phyloP scores from a whole-genome alignment of 2,888 invertebrate species.

The Sinopyrophorus schimmeli region DNA sequence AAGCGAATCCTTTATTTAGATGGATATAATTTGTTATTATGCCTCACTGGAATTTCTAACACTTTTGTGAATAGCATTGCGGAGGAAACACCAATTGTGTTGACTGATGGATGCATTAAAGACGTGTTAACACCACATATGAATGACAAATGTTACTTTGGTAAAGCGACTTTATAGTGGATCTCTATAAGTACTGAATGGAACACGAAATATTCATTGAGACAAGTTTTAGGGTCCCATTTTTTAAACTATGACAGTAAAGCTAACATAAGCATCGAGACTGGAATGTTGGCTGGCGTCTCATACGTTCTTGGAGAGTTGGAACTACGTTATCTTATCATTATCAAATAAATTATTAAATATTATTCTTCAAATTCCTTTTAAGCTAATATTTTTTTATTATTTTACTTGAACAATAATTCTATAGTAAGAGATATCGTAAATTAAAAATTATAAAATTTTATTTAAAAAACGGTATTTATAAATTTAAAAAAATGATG shows the following conservation, averaged over 20 bases:
- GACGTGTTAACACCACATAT: too few relatives aligned
- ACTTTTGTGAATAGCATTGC: too few relatives aligned
- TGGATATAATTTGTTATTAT: too few relatives aligned
- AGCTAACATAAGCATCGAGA: constrained; percentile 35
- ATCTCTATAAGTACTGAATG: constrained; percentile 32
- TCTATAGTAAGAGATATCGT: too few relatives aligned
- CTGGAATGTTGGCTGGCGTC: constrained; percentile 44
- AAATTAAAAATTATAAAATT: too few relatives aligned
- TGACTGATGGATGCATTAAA: too few relatives aligned
- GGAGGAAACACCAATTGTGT: too few relatives aligned
- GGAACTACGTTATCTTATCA: constrained; percentile 40
- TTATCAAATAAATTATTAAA: constrained; percentile 36
- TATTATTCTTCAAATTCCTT: background rate
- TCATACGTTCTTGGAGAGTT: constrained; percentile 35
- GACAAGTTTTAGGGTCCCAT: constrained; percentile 33
- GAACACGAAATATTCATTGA: constrained; percentile 36
- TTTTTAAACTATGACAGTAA: constrained; percentile 37
- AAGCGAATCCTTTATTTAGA: too few relatives aligned
- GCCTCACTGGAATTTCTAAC: too few relatives aligned
- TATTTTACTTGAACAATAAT: too few relatives aligned
- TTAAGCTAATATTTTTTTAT: background rate
- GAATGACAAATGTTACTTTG: constrained; percentile 26
- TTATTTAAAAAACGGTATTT: background rate
- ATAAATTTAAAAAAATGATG: too few relatives aligned
- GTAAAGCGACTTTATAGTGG: constrained; percentile 28